These are phyloP conservation scores for Isoperla grammatica DNA, from an alignment of 2,888 invertebrate species.

Conservation along the genomic window DNA sequence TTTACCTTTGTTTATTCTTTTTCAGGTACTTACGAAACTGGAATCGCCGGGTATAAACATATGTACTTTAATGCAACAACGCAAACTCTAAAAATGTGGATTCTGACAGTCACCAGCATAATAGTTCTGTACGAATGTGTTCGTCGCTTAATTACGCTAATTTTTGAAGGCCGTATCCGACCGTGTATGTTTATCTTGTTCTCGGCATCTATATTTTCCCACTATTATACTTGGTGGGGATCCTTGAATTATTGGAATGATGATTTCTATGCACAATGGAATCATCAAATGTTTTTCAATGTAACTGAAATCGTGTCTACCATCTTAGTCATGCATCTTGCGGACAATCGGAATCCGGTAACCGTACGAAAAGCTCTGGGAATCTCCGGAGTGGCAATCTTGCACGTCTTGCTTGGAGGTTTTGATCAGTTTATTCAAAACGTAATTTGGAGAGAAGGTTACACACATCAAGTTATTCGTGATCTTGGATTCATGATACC, in stretches of 20 bases:
- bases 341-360: slow-evolving; percentile 48
- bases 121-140: slow-evolving; percentile 57
- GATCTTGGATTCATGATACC: slow-evolving; percentile 64
- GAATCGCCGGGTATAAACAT: slow-evolving; percentile 63
- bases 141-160: slow-evolving; percentile 50
- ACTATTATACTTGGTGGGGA: slow-evolving; percentile 66
- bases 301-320: slow-evolving; percentile 58
- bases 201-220: slow-evolving; percentile 56
- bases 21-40: slow-evolving; percentile 60
- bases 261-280: slow-evolving; percentile 63
- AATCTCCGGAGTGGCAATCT: slow-evolving; percentile 53
- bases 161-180: slow-evolving; percentile 49
- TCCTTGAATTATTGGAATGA: slow-evolving; percentile 67
- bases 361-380: slow-evolving; percentile 52
- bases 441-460: slow-evolving; percentile 58
- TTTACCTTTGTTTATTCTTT: slow-evolving; percentile 35
- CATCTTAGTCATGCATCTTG: slow-evolving; percentile 51
- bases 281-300: slow-evolving; percentile 60
- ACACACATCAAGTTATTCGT: slow-evolving; percentile 59
- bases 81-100: slow-evolving; percentile 62
- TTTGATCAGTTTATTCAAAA: slow-evolving; percentile 61
- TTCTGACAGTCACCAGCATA: slow-evolving; percentile 52
- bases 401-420: slow-evolving; percentile 57
- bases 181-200: slow-evolving; percentile 59
- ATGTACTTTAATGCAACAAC: slow-evolving; percentile 64